These are phyloP conservation scores for Cephalopholis sonnerati DNA, from an alignment of 2,113 vertebrate genomes.

Conservation along the genomic window DNA sequence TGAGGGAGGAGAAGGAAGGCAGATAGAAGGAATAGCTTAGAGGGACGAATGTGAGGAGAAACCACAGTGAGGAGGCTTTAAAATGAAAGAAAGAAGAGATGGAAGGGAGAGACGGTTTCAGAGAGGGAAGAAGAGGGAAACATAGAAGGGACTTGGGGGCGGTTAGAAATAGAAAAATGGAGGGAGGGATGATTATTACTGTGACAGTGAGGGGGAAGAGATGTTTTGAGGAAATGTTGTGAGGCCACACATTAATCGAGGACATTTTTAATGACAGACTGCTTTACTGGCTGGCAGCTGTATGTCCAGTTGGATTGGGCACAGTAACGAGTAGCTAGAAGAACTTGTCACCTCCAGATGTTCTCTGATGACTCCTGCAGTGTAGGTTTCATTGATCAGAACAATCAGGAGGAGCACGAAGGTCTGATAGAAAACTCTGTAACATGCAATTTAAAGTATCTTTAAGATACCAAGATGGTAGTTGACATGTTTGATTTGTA, in stretches of 20 bases:
- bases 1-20: neutral
- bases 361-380: neutral
- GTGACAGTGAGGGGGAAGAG: no score
- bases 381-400: neutral
- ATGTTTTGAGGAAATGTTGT: neutral
- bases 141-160: no score
- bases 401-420: neutral
- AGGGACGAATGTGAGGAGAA: neutral
- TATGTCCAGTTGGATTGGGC: no score
- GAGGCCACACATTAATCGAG: neutral
- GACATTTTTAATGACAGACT: neutral
- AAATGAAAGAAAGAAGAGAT: neutral
- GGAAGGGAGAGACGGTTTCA: no score
- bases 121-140: no score
- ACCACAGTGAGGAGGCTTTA: neutral
- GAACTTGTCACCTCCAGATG: neutral
- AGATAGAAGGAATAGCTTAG: neutral
- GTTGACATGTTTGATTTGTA: no score
- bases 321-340: no score
- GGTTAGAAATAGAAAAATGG: neutral
- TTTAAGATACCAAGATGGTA: no score
- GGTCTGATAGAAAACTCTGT: no score
- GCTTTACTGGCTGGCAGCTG: no score
- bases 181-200: neutral
- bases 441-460: no score